Percentiles rank a stretch among this genome's conserved stretches.
These are phyloP conservation scores for Alentia gelatinosa DNA, from an alignment of 2,888 invertebrate genomes.

Conservation along the genomic window DNA sequence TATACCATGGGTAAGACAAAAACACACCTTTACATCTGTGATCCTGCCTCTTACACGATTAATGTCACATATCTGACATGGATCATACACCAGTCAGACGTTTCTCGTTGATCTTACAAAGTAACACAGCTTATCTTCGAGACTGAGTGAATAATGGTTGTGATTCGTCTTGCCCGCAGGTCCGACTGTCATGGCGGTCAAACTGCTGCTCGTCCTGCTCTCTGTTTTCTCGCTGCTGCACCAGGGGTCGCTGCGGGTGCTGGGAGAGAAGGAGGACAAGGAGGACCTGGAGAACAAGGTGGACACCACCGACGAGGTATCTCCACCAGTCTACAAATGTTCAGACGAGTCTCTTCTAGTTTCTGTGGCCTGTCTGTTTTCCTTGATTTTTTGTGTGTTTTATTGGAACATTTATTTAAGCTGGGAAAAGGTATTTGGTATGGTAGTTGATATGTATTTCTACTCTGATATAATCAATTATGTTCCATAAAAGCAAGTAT, in stretches of 20 bases:
- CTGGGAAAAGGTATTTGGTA: no score
- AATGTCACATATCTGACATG: no score
- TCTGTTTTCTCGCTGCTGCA: neutral
- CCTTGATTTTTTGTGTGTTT: neutral
- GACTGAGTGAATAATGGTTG: neutral
- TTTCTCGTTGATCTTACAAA: neutral
- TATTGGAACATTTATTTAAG: no score
- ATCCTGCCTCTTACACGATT: no score
- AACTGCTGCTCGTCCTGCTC: neutral
- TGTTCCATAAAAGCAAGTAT: no score
- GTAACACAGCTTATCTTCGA: neutral
- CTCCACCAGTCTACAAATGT: no score
- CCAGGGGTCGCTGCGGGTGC: neutral
- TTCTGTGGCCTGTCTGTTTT: neutral
- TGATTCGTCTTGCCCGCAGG: neutral
- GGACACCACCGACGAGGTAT: no score
- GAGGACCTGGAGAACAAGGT: neutral
- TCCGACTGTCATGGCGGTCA: neutral
- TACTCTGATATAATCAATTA: no score
- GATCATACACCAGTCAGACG: neutral
- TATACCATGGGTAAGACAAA: no score
- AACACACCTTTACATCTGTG: no score
- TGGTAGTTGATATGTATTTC: no score
- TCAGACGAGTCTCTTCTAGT: neutral
- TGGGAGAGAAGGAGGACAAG: neutral